phyloP scores from a whole-genome alignment of 2,888 invertebrate genomes.

The Elegia similella region DNA sequence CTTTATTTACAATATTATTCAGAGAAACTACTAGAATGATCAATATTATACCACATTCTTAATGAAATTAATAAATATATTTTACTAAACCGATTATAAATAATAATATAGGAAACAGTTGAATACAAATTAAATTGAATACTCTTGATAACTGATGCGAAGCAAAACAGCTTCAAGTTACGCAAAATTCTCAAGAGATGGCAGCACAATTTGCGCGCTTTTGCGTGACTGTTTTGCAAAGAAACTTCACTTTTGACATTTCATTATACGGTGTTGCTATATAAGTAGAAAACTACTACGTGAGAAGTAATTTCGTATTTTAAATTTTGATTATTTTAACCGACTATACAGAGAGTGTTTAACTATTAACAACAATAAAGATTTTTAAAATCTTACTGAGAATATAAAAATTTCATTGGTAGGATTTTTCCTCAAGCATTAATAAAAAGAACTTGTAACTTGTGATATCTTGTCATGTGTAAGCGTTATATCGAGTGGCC shows the following conservation, averaged over 20 bases:
- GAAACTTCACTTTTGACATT: constrained; percentile 51
- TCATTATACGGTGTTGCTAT: constrained; percentile 40
- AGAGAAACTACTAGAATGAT: background rate
- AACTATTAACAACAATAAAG: no score
- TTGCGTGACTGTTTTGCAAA: constrained; percentile 44
- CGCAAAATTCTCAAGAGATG: constrained; percentile 44
- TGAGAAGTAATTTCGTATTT: no score
- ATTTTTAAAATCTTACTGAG: no score
- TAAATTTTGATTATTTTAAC: no score
- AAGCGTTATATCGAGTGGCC: no score
- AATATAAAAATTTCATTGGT: constrained; percentile 2
- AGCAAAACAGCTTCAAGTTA: constrained; percentile 33
- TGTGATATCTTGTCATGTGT: no score
- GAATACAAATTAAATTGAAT: background rate
- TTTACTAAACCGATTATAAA: no score
- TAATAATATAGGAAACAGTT: no score
- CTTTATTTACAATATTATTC: background rate
- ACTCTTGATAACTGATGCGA: background rate
- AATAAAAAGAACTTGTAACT: background rate
- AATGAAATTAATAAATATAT: no score
- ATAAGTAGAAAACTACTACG: constrained; percentile 22
- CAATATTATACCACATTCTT: background rate
- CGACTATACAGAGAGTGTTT: no score
- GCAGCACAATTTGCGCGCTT: constrained; percentile 56
- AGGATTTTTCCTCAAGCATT: background rate